Conservation (phyloP, 2,113 vertebrate genomes). For the Phrynosoma platyrhinos region DNA sequence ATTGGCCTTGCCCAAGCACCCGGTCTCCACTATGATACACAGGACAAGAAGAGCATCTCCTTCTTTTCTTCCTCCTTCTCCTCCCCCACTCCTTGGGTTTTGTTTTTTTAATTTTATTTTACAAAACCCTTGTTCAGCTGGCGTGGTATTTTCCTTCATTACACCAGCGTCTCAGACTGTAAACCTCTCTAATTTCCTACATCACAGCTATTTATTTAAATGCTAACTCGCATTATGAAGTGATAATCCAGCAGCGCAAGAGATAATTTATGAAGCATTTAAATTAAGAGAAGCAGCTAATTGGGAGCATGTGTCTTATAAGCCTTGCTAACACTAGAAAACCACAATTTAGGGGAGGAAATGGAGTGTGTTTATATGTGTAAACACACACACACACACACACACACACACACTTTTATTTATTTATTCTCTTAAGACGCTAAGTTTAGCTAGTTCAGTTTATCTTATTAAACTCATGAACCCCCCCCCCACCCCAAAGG, state of each 20-base stretch:
- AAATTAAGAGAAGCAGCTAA: constrained; percentile 99
- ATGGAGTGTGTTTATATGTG: constrained; percentile 49
- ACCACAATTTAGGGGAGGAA: constrained; percentile 86
- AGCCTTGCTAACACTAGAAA: constrained; percentile 87
- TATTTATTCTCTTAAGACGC: no score
- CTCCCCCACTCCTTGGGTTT: constrained; percentile 18
- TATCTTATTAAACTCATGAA: no score
- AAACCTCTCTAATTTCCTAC: constrained; percentile 90
- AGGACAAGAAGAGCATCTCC: no score
- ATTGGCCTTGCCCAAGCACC: no score
- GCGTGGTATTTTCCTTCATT: constrained; percentile 83
- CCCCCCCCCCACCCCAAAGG: no score
- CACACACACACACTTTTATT: no score
- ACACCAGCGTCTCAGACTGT: constrained; percentile 77
- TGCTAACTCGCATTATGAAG: constrained; percentile 98
- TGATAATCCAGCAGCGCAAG: constrained; percentile 94
- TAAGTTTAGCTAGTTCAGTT: no score
- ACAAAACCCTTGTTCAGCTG: constrained; percentile 60
- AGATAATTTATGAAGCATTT: constrained; percentile 99
- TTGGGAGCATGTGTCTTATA: constrained; percentile 99
- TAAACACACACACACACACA: no score
- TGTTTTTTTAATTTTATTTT: no score
- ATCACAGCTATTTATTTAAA: constrained; percentile 94
- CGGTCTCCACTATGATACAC: no score
- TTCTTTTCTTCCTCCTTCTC: constrained; percentile 22